Evolutionary conservation across 2,113 vertebrate genomes (phyloP).

Genomic region (Platichthys flesus): DNA sequence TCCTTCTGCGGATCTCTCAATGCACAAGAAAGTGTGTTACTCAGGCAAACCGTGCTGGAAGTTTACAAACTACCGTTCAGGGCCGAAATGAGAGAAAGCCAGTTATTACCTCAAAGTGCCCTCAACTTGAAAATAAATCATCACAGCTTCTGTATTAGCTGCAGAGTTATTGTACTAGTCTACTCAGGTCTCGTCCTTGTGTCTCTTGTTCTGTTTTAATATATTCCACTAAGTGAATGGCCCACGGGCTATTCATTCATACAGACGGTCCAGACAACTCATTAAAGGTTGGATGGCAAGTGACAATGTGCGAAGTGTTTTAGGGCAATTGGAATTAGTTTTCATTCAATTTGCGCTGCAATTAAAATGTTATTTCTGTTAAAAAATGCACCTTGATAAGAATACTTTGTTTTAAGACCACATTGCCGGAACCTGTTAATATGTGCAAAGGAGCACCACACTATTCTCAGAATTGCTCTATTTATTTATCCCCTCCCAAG

Average conservation of each 20-base stretch:
- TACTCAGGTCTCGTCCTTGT: constrained; percentile 43
- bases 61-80: not conserved
- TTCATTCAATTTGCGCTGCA: constrained; percentile 48
- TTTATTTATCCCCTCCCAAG: constrained; percentile 6
- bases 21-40: not conserved
- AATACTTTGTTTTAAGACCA: constrained; percentile 26
- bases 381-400: not conserved
- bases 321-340: constrained; percentile 45
- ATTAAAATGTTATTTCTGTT: constrained; percentile 54
- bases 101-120: not conserved
- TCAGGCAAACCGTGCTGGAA: not conserved
- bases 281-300: constrained; percentile 43
- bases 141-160: constrained; percentile 7
- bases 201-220: constrained; percentile 38
- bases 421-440: constrained; percentile 21
- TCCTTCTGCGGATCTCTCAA: not conserved
- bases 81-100: not conserved
- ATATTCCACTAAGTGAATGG: constrained; percentile 41
- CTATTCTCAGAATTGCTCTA: constrained; percentile 8
- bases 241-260: constrained; percentile 56
- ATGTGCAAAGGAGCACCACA: not conserved
- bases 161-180: constrained; percentile 7
- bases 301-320: constrained; percentile 49
- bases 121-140: constrained; percentile 16
- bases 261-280: constrained; percentile 52